Conservation (phyloP, 2,113 vertebrate genomes). For the Nothocercus julius region DNA sequence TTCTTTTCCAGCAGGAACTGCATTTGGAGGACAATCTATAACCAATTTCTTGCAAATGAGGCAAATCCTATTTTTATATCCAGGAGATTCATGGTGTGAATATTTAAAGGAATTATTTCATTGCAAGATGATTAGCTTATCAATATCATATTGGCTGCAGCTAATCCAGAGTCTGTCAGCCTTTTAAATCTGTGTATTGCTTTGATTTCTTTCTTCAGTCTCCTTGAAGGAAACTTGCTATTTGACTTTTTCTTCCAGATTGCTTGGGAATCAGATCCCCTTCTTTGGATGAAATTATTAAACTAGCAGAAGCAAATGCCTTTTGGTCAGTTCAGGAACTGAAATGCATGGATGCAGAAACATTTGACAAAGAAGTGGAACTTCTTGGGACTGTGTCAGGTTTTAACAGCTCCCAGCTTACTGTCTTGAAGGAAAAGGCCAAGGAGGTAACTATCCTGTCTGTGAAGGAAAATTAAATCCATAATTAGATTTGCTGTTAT, state of each 20-base stretch:
- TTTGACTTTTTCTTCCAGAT: conserved; percentile 59
- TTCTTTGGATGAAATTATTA: conserved; percentile 74
- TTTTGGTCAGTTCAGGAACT: conserved; percentile 78
- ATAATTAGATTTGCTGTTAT: conserved; percentile 41
- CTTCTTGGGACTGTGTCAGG: conserved; percentile 74
- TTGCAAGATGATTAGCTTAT: background rate
- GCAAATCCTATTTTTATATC: background rate
- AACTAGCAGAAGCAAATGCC: conserved; percentile 78
- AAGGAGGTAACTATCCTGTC: conserved; percentile 68
- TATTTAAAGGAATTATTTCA: background rate
- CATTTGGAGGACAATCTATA: background rate
- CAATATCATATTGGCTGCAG: background rate
- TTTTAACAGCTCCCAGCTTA: conserved; percentile 75
- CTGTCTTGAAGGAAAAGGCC: conserved; percentile 79
- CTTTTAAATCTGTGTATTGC: background rate
- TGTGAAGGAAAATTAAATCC: background rate
- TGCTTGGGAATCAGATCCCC: conserved; percentile 70
- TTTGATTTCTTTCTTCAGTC: background rate
- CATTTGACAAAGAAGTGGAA: conserved; percentile 76
- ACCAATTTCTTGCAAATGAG: background rate
- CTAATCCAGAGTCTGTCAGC: background rate
- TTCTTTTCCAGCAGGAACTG: background rate
- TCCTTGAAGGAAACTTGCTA: background rate
- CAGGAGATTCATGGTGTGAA: background rate
- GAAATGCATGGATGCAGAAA: conserved; percentile 72